Evolutionary conservation across 1,140 invertebrate genomes (phyloP).

Genomic region (Phortica variegata): DNA sequence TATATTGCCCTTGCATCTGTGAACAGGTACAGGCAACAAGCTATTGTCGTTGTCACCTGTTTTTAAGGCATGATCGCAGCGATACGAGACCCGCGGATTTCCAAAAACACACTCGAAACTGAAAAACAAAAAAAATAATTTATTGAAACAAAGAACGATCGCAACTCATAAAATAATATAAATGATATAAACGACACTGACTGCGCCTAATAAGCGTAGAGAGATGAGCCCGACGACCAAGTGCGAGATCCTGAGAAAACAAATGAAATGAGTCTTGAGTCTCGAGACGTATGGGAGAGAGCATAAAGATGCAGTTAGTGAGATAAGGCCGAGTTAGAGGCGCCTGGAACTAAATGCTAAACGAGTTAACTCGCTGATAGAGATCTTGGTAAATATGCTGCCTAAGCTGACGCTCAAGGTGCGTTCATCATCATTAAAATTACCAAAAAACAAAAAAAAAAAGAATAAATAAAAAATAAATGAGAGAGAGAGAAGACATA

Average conservation of each 20-base stretch:
- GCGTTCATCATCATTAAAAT: constrained; percentile 46
- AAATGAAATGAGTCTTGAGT: constrained; percentile 12
- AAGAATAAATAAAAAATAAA: constrained; percentile 6
- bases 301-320: constrained; percentile 41
- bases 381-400: constrained; percentile 39
- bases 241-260: constrained; percentile 11
- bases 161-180: constrained; percentile 49
- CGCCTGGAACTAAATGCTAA: constrained; percentile 55
- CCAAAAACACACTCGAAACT: constrained; percentile 16
- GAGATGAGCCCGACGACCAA: constrained; percentile 6
- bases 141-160: constrained; percentile 12
- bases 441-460: constrained; percentile 13
- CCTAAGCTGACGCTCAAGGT: constrained; percentile 43
- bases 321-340: constrained; percentile 36
- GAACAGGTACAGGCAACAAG: not conserved
- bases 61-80: constrained; percentile 17
- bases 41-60: constrained; percentile 38
- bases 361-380: constrained; percentile 55
- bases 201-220: constrained; percentile 42
- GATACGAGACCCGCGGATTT: constrained; percentile 38
- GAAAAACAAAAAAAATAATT: constrained; percentile 5
- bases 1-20: not conserved
- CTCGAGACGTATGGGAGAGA: constrained; percentile 35
- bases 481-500: not conserved
- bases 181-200: constrained; percentile 54